These are phyloP conservation scores for Miltochrista miniata DNA, from an alignment of 2,888 invertebrate species.

Conservation along the genomic window DNA sequence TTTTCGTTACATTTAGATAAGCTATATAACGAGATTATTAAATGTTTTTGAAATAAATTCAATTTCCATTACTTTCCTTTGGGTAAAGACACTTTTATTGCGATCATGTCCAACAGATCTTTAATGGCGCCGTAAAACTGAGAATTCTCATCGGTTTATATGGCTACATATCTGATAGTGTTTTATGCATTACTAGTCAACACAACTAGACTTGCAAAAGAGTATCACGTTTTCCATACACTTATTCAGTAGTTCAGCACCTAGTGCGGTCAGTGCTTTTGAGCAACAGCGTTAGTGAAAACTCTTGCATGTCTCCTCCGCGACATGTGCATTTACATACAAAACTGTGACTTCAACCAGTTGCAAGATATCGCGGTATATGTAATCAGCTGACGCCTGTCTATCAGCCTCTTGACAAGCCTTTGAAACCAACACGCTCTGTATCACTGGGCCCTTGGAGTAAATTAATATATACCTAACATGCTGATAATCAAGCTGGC, in stretches of 20 bases:
- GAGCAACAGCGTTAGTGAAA: constrained; percentile 57
- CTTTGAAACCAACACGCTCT: constrained; percentile 60
- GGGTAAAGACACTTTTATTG: constrained; percentile 17
- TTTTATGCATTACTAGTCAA: constrained; percentile 35
- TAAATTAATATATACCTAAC: constrained; percentile 31
- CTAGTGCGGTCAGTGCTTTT: constrained; percentile 55
- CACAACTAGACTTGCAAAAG: constrained; percentile 41
- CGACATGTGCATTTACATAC: constrained; percentile 75
- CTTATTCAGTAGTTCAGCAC: constrained; percentile 39
- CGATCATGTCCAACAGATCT: constrained; percentile 26
- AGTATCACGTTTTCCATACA: constrained; percentile 48
- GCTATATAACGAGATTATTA: constrained; percentile 2
- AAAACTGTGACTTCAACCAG: constrained; percentile 68
- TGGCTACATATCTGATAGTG: constrained; percentile 18
- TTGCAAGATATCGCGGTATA: constrained; percentile 69
- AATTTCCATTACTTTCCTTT: constrained; percentile 15
- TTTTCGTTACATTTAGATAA: not conserved
- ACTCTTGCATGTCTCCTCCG: constrained; percentile 46
- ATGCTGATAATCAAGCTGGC: too few species aligned
- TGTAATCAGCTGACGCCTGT: constrained; percentile 74
- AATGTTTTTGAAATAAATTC: constrained; percentile 8
- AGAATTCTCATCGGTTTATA: constrained; percentile 31
- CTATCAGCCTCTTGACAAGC: constrained; percentile 62
- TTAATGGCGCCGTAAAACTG: constrained; percentile 29
- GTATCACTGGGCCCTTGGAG: constrained; percentile 52